These are phyloP conservation scores for Anthoscopus minutus DNA, from an alignment of 2,113 vertebrate species.

Conservation along the genomic window DNA sequence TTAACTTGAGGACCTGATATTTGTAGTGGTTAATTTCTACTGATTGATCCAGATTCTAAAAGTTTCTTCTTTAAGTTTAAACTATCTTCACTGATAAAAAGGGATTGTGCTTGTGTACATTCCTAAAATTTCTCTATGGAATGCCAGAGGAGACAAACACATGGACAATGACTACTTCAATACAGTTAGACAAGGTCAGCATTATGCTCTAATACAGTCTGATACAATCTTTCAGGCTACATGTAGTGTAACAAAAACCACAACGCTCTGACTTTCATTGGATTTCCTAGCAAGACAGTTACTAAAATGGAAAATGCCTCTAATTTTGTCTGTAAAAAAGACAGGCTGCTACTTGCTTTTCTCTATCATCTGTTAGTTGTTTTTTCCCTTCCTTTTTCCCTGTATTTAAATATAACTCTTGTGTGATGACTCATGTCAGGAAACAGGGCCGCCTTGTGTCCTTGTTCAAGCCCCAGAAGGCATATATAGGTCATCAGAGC, in stretches of 20 bases:
- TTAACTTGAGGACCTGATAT: background rate
- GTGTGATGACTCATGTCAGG: conserved; percentile 20
- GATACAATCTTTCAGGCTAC: background rate
- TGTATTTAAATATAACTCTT: background rate
- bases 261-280: background rate
- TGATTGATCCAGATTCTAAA: background rate
- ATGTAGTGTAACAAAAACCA: background rate
- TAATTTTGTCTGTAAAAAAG: background rate
- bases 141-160: background rate
- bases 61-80: background rate
- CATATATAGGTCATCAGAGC: background rate
- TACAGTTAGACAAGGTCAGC: background rate
- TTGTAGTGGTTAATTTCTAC: background rate
- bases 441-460: background rate
- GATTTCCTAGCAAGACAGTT: background rate
- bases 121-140: background rate
- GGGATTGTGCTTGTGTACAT: background rate
- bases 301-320: background rate
- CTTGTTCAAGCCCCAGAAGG: background rate
- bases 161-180: background rate
- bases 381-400: background rate
- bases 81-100: background rate
- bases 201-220: background rate
- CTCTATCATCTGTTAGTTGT: background rate
- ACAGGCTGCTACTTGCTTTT: background rate